phyloP scores from a whole-genome alignment of 2,888 invertebrate genomes.

The Megamerina dolium region DNA sequence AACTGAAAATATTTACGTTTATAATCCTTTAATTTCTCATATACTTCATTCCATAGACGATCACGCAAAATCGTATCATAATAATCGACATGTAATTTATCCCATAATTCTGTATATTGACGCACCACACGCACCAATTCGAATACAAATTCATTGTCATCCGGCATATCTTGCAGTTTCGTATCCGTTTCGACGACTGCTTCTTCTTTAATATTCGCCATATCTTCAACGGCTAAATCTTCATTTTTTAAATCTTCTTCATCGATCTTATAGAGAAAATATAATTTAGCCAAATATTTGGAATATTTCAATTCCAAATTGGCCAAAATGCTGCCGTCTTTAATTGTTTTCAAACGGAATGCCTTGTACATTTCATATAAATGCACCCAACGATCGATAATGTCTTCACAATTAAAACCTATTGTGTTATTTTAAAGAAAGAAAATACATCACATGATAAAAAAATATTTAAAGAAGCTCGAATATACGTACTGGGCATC shows the following conservation, averaged over 20 bases:
- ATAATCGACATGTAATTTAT: constrained; percentile 31
- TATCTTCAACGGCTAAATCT: constrained; percentile 29
- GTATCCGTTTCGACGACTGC: constrained; percentile 7
- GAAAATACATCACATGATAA: not conserved
- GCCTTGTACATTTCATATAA: constrained; percentile 45
- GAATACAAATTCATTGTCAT: constrained; percentile 36
- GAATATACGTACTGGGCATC: constrained; percentile 25
- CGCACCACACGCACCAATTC: constrained; percentile 32
- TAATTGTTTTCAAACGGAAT: constrained; percentile 40
- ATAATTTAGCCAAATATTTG: constrained; percentile 39
- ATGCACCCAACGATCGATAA: constrained; percentile 40
- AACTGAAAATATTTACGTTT: constrained; percentile 26
- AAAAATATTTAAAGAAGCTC: not conserved
- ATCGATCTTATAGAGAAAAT: constrained; percentile 40
- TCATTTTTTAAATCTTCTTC: constrained; percentile 39
- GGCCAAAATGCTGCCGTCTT: constrained; percentile 30
- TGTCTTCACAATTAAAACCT: constrained; percentile 32
- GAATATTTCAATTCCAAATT: constrained; percentile 40
- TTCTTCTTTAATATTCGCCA: constrained; percentile 17
- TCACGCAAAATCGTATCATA: constrained; percentile 33
- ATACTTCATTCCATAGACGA: constrained; percentile 35
- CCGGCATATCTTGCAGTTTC: constrained; percentile 36
- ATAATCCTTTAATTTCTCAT: constrained; percentile 29
- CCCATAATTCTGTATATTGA: constrained; percentile 37
- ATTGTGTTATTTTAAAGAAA: not conserved